Conservation (phyloP, 1,140 invertebrate genomes). For the Zelostemma sp. region DNA sequence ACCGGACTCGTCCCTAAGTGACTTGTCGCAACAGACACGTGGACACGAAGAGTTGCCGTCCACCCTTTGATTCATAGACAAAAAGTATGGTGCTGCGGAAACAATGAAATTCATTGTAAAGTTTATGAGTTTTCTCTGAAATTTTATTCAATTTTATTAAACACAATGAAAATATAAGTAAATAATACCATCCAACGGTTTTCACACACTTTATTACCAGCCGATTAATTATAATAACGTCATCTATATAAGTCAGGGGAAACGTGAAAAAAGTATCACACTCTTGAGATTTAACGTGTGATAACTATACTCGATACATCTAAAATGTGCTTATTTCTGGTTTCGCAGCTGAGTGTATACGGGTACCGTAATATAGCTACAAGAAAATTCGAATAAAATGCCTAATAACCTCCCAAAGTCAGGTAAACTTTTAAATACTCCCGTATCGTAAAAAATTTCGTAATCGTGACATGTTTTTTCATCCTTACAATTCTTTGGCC, state of each 20-base stretch:
- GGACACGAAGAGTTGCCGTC: slow-evolving; percentile 36
- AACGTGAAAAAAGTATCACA: slow-evolving; percentile 27
- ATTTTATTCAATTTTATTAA: no score
- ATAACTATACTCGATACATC: slow-evolving; percentile 28
- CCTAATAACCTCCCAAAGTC: slow-evolving; percentile 50
- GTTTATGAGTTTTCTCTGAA: no score
- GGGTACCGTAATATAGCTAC: slow-evolving; percentile 60
- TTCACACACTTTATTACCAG: no score
- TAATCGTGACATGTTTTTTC: slow-evolving; percentile 29
- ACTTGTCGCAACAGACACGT: slow-evolving; percentile 44
- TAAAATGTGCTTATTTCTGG: slow-evolving; percentile 37
- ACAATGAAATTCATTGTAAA: no score
- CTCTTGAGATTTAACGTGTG: slow-evolving; percentile 43
- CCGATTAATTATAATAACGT: no score
- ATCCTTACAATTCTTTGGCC: slow-evolving; percentile 40
- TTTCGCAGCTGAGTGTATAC: slow-evolving; percentile 62
- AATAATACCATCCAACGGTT: no score
- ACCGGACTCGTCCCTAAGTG: slow-evolving; percentile 44
- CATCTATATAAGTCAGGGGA: no score
- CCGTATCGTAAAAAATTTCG: slow-evolving; percentile 64
- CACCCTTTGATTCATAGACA: slow-evolving; percentile 34
- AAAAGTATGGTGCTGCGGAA: no score
- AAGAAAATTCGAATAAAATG: slow-evolving; percentile 53
- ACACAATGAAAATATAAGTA: no score
- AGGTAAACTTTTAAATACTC: slow-evolving; percentile 65